Evolutionary conservation across 2,113 vertebrate genomes (phyloP), one percentile per base, ranked within the genome.

Genomic region (Cichladusa arquata): DNA sequence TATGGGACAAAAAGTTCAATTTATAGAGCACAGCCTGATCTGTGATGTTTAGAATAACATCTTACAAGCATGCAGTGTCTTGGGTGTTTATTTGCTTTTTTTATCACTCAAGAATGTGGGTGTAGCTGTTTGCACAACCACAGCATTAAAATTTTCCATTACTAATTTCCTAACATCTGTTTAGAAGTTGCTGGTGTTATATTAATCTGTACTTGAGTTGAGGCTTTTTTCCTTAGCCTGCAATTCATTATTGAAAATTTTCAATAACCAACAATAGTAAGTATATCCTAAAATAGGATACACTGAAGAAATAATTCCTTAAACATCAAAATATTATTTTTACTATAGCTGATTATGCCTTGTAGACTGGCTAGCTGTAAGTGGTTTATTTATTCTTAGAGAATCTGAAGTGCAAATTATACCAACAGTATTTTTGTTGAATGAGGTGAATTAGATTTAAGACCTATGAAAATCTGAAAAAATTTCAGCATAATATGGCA

Each of bases 131-230:
- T 42, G 70, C 62, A 89, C 53, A 91, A 69, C n/a, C 70, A 69
- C 61, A 70, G 61, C 66, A 80, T 61, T 69, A 89, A 69, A 64
- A 85, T 31, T 91, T 96, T 90, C 94, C 93, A 93, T 91, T 85
- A 81, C 73, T 82, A 25, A 54, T 77, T 90, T 91, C 79, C 26
- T n/a, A 80, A 53, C 91, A 94, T 82, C 84, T 95, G 81, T 53
- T 91, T 36, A 87, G 65, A 74, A 85, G 57, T 36, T 81, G 38
- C n/a, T 67, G 65, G 14, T 60, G 48, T 34, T 31, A 3, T 8
- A 56, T 16, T 3, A 0, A 42, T 56, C 42, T 50, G 22, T n/a
- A 12, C 62, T 38, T 50, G 19, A 5, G 56, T 81, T 33, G 28
- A 72, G 34, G 8, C 8, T 53, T 81, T 84, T 45, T 48, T 40